These are phyloP conservation scores for Dynastes grantii DNA, from an alignment of 2,888 invertebrate species.

Conservation along the genomic window DNA sequence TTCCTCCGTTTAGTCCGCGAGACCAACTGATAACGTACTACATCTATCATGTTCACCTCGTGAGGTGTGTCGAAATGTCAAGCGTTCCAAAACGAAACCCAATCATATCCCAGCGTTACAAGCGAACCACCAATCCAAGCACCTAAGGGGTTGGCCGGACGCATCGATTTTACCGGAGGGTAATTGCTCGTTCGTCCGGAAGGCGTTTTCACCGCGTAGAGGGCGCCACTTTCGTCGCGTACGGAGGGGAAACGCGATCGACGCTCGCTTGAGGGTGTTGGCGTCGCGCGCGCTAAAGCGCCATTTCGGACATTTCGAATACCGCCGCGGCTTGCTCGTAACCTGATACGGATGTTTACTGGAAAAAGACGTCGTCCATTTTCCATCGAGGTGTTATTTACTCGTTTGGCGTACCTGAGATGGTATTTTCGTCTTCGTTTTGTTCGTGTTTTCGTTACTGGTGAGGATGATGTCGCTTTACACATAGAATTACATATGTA, in stretches of 20 bases:
- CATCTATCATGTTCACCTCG: slow-evolving; percentile 67
- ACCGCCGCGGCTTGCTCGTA: slow-evolving; percentile 35
- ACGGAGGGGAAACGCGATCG: slow-evolving; percentile 56
- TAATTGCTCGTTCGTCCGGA: slow-evolving; percentile 69
- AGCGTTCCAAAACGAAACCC: slow-evolving; percentile 59
- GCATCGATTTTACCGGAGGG: slow-evolving; percentile 61
- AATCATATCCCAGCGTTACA: slow-evolving; percentile 60
- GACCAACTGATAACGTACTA: slow-evolving; percentile 63
- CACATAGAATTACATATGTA: no score
- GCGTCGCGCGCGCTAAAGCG: slow-evolving; percentile 55
- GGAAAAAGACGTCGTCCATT: slow-evolving; percentile 39
- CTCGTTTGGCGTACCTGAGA: neutral
- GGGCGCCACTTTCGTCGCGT: slow-evolving; percentile 66
- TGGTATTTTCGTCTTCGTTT: no score
- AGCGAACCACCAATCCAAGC: slow-evolving; percentile 57
- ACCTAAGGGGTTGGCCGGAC: slow-evolving; percentile 55
- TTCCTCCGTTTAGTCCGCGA: slow-evolving; percentile 56
- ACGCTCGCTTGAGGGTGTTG: slow-evolving; percentile 58
- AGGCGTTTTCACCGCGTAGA: slow-evolving; percentile 67
- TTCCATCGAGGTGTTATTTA: neutral
- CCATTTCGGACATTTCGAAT: slow-evolving; percentile 51
- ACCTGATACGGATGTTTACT: slow-evolving; percentile 45
- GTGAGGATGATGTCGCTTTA: no score
- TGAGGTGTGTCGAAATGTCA: slow-evolving; percentile 69
- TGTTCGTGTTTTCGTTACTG: no score